These are phyloP conservation scores for Phataginus tricuspis DNA, from an alignment of 2,797 vertebrate species.

Conservation along the genomic window DNA sequence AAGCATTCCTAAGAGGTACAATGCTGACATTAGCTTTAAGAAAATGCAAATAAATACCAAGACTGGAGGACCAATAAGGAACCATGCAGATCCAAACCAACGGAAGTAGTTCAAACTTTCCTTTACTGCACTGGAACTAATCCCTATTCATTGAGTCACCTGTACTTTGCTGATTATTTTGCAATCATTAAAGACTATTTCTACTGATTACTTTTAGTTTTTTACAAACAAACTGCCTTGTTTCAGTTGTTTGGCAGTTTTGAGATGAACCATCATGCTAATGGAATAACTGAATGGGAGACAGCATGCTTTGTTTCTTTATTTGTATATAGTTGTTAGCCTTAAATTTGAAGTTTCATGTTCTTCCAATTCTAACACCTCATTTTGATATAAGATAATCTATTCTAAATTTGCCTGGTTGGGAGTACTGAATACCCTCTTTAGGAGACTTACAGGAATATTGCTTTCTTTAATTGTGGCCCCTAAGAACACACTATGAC, in stretches of 20 bases:
- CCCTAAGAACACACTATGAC: not conserved
- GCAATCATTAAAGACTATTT: not conserved
- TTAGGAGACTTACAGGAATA: not conserved
- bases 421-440: not conserved
- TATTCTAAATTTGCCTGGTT: conserved; percentile 19
- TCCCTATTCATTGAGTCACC: not conserved
- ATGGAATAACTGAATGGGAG: not conserved
- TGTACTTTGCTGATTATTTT: conserved; percentile 24
- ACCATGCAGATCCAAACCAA: not conserved
- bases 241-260: not conserved
- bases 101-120: conserved; percentile 22
- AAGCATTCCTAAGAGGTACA: not conserved
- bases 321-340: not conserved
- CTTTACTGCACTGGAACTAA: not conserved
- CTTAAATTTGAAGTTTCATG: conserved; percentile 27
- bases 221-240: not conserved
- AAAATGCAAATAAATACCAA: conserved; percentile 13
- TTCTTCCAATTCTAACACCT: not conserved
- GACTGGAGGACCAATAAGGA: not conserved
- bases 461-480: not conserved
- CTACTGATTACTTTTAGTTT: not conserved
- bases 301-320: not conserved
- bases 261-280: not conserved
- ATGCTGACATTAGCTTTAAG: not conserved
- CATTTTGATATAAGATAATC: not conserved